These are phyloP conservation scores for Drosophila mettleri DNA, from an alignment of 2,888 invertebrate species.

Conservation along the genomic window DNA sequence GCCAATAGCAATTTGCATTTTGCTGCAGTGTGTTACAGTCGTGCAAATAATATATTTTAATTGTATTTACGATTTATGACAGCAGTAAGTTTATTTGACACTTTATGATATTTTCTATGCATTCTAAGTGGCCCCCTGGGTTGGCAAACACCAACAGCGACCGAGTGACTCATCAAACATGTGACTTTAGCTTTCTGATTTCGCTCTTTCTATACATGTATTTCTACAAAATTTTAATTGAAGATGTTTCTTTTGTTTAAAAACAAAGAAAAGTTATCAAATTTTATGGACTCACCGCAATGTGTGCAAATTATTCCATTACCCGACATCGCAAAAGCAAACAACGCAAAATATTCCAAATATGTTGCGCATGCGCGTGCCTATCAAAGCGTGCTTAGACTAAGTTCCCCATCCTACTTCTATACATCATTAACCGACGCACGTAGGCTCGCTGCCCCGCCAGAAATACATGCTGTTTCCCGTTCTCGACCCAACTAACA, in stretches of 20 bases:
- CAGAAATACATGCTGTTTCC: conserved; percentile 8
- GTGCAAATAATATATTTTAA: conserved; percentile 58
- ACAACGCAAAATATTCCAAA: conserved; percentile 51
- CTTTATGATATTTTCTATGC: conserved; percentile 44
- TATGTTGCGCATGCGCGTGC: conserved; percentile 60
- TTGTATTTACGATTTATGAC: conserved; percentile 65
- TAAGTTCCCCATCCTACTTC: conserved; percentile 8
- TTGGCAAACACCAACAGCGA: neutral
- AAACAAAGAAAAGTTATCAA: conserved; percentile 11
- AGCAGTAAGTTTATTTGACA: conserved; percentile 56
- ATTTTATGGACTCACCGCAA: conserved; percentile 13
- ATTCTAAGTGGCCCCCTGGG: conserved; percentile 31
- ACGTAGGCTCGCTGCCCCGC: conserved; percentile 39
- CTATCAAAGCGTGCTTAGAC: conserved; percentile 42
- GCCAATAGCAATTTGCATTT: conserved; percentile 54
- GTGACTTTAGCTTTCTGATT: conserved; percentile 10
- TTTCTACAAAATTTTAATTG: neutral
- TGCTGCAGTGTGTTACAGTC: conserved; percentile 32
- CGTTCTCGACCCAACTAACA: neutral
- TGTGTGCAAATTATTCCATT: conserved; percentile 75
- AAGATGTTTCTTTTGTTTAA: neutral
- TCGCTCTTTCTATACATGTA: neutral
- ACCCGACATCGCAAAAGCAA: conserved; percentile 27
- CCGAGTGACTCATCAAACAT: conserved; percentile 11
- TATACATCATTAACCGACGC: conserved; percentile 41